Evolutionary conservation across 2,113 vertebrate species (phyloP), one percentile per base, ranked within the genome.

Genomic region (Anthoscopus minutus): DNA sequence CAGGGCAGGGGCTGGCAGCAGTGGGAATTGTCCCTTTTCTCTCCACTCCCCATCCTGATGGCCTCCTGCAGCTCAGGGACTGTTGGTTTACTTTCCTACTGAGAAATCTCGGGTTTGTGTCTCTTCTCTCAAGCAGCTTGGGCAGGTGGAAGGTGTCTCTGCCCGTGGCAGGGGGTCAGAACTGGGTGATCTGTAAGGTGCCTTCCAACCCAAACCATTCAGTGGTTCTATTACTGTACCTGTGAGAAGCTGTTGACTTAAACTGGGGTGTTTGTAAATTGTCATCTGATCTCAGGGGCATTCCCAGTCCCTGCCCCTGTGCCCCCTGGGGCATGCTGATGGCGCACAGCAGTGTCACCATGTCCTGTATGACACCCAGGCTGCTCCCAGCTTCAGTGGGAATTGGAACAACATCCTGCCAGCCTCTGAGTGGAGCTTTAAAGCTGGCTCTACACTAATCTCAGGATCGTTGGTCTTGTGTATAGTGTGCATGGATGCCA

Each of bases 141-240:
- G 37, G 19, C 31, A 10, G 14, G 53, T 37, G 45, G 44, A 12
- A 27, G 30, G 35, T 50, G 61, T 48, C n/a, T 16, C 7, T 37
- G 51, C 25, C 61, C 22, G 3, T 58, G 61, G 37, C 30, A 31
- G 21, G 27, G 23, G 37, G 21, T 17, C 53, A 60, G 25, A 58
- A 31, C 45, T 51, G 33, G 37, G 11, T 22, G 31, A 44, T 35
- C 44, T 27, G 31, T 31, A 6, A 8, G 37, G 62, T 25, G 14
- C 31, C 53, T 86, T 31, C n/a, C 28, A n/a, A 14, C 47, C 40
- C 74, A 53, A 38, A 38, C 45, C n/a, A 3, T n/a, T 53, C 54
- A 9, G 0, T 45, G 54, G 15, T 19, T 35, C 45, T n/a, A 0
- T 33, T 11, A 13, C 27, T 45, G 1, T 8, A 3, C 18, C 33